phyloP scores from a whole-genome alignment of 2,113 vertebrate species.

The Natator depressus region DNA sequence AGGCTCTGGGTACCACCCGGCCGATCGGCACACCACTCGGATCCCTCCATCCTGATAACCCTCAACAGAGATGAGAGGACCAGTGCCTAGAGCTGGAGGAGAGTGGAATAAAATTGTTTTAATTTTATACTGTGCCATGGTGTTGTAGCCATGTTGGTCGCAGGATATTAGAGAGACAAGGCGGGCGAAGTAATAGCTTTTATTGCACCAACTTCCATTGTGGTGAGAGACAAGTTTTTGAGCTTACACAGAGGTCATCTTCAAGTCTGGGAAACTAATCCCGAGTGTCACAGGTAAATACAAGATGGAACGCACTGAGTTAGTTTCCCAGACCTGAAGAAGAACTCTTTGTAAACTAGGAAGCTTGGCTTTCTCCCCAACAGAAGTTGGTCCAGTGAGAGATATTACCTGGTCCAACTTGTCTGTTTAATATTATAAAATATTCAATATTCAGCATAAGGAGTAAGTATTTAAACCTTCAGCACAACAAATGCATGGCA shows the following conservation, averaged over 20 bases:
- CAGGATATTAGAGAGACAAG: not conserved
- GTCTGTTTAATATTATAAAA: not conserved
- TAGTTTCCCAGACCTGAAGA: not conserved
- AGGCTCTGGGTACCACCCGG: conserved; percentile 69
- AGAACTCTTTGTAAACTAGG: not conserved
- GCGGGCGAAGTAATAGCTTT: not conserved
- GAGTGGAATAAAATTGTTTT: not conserved
- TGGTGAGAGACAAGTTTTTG: too few relatives aligned
- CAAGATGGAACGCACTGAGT: too few relatives aligned
- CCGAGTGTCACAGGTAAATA: too few relatives aligned
- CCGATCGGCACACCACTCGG: conserved; percentile 45
- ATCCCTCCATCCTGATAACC: conserved; percentile 20
- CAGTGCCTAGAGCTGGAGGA: conserved; percentile 54
- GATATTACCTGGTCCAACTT: not conserved
- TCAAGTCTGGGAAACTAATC: too few relatives aligned
- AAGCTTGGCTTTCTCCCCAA: not conserved
- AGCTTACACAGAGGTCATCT: too few relatives aligned
- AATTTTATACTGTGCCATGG: not conserved
- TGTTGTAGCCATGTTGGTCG: not conserved
- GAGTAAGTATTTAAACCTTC: not conserved
- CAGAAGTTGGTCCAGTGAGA: not conserved
- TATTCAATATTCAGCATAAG: not conserved
- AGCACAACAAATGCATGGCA: not conserved
- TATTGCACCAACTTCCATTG: too few relatives aligned
- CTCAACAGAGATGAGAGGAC: conserved; percentile 51